phyloP scores from a whole-genome alignment of 2,888 invertebrate genomes.

The Ichneumon xanthorius region DNA sequence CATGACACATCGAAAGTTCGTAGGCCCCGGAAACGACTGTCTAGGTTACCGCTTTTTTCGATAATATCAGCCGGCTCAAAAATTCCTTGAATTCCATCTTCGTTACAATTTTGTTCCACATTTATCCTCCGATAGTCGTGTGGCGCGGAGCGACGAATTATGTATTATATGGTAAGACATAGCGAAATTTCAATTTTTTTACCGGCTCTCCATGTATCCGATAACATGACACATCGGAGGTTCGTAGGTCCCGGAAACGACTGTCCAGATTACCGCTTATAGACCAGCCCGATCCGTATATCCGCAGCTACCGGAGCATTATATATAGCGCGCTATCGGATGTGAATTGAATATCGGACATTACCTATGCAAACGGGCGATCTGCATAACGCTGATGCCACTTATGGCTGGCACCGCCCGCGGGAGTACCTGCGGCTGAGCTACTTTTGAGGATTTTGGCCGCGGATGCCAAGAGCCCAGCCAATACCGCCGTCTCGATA shows the following conservation, averaged over 20 bases:
- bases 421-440: neutral
- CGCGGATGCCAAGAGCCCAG: neutral
- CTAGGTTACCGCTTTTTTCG: neutral
- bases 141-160: neutral
- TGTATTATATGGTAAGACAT: neutral
- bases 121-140: neutral
- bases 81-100: neutral
- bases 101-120: neutral
- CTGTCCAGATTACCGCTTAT: neutral
- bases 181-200: too few relatives aligned
- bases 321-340: neutral
- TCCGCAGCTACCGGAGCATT: neutral
- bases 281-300: neutral
- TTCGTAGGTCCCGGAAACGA: neutral
- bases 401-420: neutral
- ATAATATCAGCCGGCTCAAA: neutral
- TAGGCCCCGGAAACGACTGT: neutral
- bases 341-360: slow-evolving; percentile 36
- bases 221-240: neutral
- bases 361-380: slow-evolving; percentile 34
- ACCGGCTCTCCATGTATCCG: too few relatives aligned
- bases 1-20: neutral
- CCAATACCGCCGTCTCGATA: neutral
- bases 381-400: slow-evolving; percentile 44
- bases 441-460: slow-evolving; percentile 9